These are phyloP conservation scores for Cordilura impudica DNA, from an alignment of 2,888 invertebrate species.

Conservation along the genomic window DNA sequence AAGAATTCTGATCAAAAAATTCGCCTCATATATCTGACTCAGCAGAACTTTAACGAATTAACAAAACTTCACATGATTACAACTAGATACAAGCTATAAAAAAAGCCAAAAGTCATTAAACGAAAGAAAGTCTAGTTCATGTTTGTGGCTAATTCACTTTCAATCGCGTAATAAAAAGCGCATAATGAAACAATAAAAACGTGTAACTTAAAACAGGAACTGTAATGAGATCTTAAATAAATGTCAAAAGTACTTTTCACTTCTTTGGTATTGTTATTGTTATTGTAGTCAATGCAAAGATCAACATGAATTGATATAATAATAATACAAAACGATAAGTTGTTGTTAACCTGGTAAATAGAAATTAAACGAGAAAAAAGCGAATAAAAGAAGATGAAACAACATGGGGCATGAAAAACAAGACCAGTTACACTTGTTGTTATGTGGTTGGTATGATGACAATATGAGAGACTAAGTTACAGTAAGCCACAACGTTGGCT, in stretches of 20 bases:
- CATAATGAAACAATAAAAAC: background rate
- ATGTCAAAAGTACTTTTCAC: background rate
- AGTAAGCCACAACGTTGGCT: too few species aligned
- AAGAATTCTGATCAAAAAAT: too few species aligned
- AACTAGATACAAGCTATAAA: constrained; percentile 12
- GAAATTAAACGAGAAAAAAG: constrained; percentile 25
- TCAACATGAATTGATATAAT: constrained; percentile 29
- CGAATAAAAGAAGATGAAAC: constrained; percentile 32
- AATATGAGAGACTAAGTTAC: background rate
- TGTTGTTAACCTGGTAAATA: constrained; percentile 49
- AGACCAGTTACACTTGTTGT: constrained; percentile 58
- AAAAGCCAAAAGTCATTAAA: background rate
- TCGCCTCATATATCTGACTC: too few species aligned
- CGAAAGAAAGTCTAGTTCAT: background rate
- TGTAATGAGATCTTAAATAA: background rate
- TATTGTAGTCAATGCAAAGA: constrained; percentile 13
- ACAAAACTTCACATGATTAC: background rate
- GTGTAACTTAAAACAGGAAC: background rate
- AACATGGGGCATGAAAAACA: constrained; percentile 45
- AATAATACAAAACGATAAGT: constrained; percentile 7
- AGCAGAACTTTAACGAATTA: too few species aligned
- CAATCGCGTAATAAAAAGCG: constrained; percentile 22
- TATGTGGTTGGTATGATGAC: background rate
- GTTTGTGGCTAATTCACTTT: constrained; percentile 41
- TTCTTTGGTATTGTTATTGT: background rate